Evolutionary conservation across 2,113 vertebrate genomes (phyloP).

Genomic region (Barnardius zonarius): DNA sequence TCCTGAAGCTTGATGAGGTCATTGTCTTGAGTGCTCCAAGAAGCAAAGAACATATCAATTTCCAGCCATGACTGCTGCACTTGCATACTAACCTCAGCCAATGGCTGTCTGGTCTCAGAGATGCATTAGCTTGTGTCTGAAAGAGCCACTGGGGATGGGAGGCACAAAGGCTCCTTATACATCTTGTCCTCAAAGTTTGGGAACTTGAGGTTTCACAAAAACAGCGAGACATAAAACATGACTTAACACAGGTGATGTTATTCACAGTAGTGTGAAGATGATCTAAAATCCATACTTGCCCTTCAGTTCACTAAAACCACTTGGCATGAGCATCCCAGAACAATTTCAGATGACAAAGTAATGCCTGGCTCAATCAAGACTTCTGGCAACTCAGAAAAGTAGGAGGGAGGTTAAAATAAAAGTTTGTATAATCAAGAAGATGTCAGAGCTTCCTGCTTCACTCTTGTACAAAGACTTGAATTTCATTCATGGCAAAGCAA

Average conservation of each 20-base stretch:
- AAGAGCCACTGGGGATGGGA: fast-evolving
- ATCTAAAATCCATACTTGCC: background rate
- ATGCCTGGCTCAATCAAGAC: background rate
- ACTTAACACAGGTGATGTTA: background rate
- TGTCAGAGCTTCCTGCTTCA: background rate
- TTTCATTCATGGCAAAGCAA: background rate
- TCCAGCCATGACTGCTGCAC: background rate
- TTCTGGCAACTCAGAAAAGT: background rate
- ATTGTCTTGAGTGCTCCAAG: background rate
- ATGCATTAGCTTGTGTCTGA: fast-evolving
- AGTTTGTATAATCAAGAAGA: background rate
- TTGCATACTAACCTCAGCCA: background rate
- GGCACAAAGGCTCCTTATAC: background rate
- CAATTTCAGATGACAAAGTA: background rate
- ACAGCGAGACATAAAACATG: background rate
- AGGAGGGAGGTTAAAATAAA: background rate
- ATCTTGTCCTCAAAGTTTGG: background rate
- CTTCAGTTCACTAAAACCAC: background rate
- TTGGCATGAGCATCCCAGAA: background rate
- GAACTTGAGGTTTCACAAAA: background rate
- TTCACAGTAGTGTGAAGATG: background rate
- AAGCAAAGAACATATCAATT: background rate
- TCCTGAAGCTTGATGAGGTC: background rate
- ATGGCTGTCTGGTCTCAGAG: background rate
- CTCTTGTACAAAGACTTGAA: background rate